phyloP scores from a whole-genome alignment of 1,140 invertebrate genomes.

The Phocides pigmalion region DNA sequence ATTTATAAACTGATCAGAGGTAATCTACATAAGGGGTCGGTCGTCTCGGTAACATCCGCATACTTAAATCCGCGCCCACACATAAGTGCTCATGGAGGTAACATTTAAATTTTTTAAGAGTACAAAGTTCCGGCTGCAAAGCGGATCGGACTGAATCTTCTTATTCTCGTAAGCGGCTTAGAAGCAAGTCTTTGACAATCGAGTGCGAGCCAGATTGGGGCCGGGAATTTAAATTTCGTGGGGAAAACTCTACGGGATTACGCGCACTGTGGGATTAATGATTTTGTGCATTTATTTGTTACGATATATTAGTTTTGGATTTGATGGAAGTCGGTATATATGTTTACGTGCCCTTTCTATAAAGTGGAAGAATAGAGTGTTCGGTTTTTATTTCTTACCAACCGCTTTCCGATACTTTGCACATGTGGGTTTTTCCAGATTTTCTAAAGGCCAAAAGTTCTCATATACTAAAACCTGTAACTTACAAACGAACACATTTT shows the following conservation, averaged over 20 bases:
- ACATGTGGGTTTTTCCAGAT: no score
- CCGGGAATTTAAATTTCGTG: constrained; percentile 66
- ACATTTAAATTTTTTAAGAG: constrained; percentile 56
- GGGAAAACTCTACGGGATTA: constrained; percentile 36
- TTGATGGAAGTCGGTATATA: not conserved
- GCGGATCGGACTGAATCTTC: constrained; percentile 63
- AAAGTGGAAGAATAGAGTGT: not conserved
- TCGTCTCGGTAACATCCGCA: no score
- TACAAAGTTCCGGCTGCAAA: constrained; percentile 57
- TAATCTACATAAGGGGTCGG: no score
- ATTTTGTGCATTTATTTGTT: not conserved
- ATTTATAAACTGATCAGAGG: no score
- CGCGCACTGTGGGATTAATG: constrained; percentile 39
- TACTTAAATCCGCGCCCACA: not conserved
- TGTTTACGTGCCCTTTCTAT: not conserved
- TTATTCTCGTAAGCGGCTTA: constrained; percentile 72
- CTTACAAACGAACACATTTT: no score
- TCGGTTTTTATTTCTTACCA: no score
- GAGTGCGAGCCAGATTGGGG: constrained; percentile 61
- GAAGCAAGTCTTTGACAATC: constrained; percentile 72
- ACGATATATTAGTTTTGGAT: not conserved
- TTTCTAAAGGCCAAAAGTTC: no score
- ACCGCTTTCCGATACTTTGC: no score
- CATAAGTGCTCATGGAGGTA: constrained; percentile 23
- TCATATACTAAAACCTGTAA: no score